phyloP scores from a whole-genome alignment of 2,797 vertebrate genomes.

The Telmatherina bonti region DNA sequence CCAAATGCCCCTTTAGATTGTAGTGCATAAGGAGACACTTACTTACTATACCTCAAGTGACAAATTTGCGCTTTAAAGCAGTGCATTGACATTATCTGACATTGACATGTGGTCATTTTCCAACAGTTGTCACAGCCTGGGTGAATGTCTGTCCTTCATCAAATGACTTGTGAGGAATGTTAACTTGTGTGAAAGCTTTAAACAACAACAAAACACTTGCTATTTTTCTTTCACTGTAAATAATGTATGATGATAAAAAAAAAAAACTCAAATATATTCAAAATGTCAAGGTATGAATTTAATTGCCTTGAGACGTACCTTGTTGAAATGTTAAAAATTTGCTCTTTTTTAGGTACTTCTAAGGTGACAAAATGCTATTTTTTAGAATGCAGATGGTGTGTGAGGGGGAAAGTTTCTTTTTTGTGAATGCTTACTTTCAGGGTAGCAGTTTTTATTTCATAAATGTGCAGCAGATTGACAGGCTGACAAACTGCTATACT shows the following conservation, averaged over 20 bases:
- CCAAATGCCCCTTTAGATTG: conserved; percentile 10
- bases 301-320: conserved; percentile 54
- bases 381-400: conserved; percentile 59
- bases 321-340: conserved; percentile 49
- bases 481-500: conserved; percentile 69
- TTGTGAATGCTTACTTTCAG: conserved; percentile 55
- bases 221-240: conserved; percentile 31
- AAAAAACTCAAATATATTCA: conserved; percentile 44
- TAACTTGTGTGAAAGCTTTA: conserved; percentile 37
- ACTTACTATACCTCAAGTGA: conserved; percentile 15
- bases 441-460: conserved; percentile 56
- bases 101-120: conserved; percentile 50
- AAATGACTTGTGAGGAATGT: conserved; percentile 38
- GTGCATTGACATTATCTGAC: conserved; percentile 43
- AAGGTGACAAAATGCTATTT: conserved; percentile 45
- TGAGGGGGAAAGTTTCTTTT: conserved; percentile 45
- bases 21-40: conserved; percentile 6
- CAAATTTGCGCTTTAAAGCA: conserved; percentile 36
- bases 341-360: conserved; percentile 40
- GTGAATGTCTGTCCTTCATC: conserved; percentile 53
- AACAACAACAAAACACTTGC: conserved; percentile 16
- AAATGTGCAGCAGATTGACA: conserved; percentile 70
- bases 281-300: conserved; percentile 56
- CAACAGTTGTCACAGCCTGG: conserved; percentile 38
- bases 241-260: conserved; percentile 51